Conservation (phyloP, 2,888 invertebrate genomes). For the Drosophila setosimentum region DNA sequence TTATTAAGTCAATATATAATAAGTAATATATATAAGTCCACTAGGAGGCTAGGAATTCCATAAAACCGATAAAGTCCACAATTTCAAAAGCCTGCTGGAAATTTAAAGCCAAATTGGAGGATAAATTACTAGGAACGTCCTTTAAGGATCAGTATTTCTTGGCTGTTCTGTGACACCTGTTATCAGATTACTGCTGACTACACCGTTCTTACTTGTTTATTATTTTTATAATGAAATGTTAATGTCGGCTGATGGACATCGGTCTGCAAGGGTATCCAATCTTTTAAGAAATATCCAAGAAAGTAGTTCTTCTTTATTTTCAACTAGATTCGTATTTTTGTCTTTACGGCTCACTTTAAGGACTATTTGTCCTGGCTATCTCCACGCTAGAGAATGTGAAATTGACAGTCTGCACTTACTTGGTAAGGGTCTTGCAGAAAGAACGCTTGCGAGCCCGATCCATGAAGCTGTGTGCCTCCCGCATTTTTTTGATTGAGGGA, state of each 20-base stretch:
- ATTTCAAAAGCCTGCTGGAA: background rate
- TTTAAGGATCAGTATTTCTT: background rate
- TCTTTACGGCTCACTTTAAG: background rate
- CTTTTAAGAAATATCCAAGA: background rate
- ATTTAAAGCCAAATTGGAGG: background rate
- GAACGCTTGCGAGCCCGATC: constrained; percentile 94
- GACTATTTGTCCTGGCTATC: background rate
- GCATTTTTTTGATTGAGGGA: constrained; percentile 87
- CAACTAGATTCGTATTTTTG: background rate
- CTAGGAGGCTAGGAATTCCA: too few species aligned
- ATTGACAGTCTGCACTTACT: constrained; percentile 86
- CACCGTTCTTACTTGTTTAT: background rate
- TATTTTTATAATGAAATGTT: background rate
- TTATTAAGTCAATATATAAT: background rate
- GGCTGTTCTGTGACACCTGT: background rate
- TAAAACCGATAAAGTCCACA: too few species aligned
- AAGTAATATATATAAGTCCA: too few species aligned
- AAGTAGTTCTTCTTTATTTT: background rate
- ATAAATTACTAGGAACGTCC: background rate
- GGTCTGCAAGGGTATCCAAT: background rate
- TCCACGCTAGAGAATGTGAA: background rate
- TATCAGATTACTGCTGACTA: background rate
- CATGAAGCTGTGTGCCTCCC: constrained; percentile 92
- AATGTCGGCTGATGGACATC: background rate
- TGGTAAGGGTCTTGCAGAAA: constrained; percentile 91